Evolutionary conservation across 2,113 vertebrate genomes (phyloP).

Genomic region (Ranitomeya variabilis): DNA sequence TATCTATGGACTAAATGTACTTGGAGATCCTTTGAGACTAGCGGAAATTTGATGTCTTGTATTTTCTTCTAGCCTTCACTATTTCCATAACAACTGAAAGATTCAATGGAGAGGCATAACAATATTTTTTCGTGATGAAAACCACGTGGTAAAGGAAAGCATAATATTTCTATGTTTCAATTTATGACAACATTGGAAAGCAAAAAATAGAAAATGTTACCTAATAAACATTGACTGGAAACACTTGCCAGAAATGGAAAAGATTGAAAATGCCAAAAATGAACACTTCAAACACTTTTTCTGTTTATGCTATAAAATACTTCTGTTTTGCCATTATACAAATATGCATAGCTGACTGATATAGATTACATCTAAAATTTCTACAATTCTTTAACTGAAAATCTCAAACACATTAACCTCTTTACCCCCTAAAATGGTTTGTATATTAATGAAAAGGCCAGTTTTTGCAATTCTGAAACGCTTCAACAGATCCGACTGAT

Average conservation of each 20-base stretch:
- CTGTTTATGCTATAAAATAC: neutral
- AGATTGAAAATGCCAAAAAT: neutral
- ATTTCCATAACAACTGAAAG: constrained; percentile 35
- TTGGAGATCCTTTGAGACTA: constrained; percentile 7
- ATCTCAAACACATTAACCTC: neutral
- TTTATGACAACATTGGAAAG: neutral
- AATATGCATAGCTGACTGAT: neutral
- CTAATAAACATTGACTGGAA: neutral
- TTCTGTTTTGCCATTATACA: neutral
- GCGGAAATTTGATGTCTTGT: neutral
- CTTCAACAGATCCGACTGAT: too few relatives aligned
- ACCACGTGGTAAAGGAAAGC: neutral
- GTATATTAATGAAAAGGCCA: too few relatives aligned
- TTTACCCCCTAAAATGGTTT: too few relatives aligned
- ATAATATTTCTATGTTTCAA: neutral
- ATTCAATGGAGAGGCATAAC: neutral
- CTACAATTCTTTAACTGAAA: neutral
- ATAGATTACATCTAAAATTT: neutral
- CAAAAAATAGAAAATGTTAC: neutral
- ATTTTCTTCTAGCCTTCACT: neutral
- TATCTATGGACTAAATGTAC: constrained; percentile 44
- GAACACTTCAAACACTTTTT: neutral
- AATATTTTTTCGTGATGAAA: neutral
- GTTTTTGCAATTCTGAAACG: too few relatives aligned
- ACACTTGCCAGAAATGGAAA: neutral